Evolutionary conservation across 1,140 invertebrate genomes (phyloP).

Genomic region (Hetaerina americana): DNA sequence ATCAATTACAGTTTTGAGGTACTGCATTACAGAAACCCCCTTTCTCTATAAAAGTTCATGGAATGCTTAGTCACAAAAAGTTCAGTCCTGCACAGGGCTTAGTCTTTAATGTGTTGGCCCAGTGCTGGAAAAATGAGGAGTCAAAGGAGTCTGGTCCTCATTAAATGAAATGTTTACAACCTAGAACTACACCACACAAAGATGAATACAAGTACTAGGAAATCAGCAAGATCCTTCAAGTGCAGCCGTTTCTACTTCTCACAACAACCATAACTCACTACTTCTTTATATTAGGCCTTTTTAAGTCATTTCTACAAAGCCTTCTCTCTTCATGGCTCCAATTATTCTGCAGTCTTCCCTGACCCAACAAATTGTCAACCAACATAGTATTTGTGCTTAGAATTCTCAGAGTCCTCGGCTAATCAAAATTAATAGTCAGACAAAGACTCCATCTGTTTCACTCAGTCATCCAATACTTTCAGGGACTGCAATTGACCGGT

Average conservation of each 20-base stretch:
- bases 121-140: conserved; percentile 16
- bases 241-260: conserved; percentile 11
- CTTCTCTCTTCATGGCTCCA: neutral
- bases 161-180: conserved; percentile 15
- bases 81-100: conserved; percentile 14
- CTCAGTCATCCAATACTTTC: neutral
- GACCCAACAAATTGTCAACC: neutral
- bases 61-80: conserved; percentile 18
- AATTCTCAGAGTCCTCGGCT: neutral
- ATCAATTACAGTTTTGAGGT: conserved; percentile 17
- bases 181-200: conserved; percentile 18
- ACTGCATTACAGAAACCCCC: conserved; percentile 16
- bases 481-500: conserved; percentile 15
- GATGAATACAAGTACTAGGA: conserved; percentile 15
- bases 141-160: conserved; percentile 15
- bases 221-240: conserved; percentile 13
- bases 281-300: conserved; percentile 12
- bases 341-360: neutral
- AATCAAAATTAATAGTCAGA: neutral
- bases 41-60: conserved; percentile 18
- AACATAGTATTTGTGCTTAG: conserved; percentile 3
- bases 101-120: conserved; percentile 3
- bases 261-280: neutral
- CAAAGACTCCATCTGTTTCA: neutral
- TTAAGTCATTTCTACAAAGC: conserved; percentile 1